Conservation (phyloP, 1,140 invertebrate genomes). For the Ctenoplectra terminalis region DNA sequence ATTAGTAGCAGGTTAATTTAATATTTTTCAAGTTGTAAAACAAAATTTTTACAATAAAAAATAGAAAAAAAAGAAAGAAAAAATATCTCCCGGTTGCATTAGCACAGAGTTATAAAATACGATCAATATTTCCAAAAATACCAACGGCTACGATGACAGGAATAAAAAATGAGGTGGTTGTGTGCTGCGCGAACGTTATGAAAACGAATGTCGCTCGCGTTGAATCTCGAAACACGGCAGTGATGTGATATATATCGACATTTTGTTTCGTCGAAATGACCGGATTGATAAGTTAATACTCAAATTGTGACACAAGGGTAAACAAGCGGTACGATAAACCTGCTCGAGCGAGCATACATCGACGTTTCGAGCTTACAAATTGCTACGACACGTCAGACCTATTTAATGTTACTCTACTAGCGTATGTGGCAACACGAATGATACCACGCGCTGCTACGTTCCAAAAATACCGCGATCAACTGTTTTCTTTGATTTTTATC, state of each 20-base stretch:
- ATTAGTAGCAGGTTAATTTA: background rate
- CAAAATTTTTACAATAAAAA: too few species aligned
- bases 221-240: slow-evolving; percentile 3
- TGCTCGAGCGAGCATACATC: slow-evolving; percentile 21
- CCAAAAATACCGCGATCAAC: too few species aligned
- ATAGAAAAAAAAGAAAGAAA: background rate
- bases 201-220: slow-evolving; percentile 3
- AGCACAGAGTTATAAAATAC: background rate
- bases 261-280: slow-evolving; percentile 50
- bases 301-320: slow-evolving; percentile 46
- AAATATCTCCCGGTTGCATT: too few species aligned
- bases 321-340: slow-evolving; percentile 55
- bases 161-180: background rate
- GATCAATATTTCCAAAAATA: background rate
- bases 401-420: slow-evolving; percentile 28
- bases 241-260: slow-evolving; percentile 9
- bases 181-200: too few species aligned
- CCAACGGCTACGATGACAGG: background rate
- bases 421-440: slow-evolving; percentile 19
- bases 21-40: background rate
- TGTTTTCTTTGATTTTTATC: too few species aligned
- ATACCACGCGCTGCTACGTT: background rate
- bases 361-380: slow-evolving; percentile 50
- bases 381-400: slow-evolving; percentile 37
- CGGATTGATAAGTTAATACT: slow-evolving; percentile 56